Conservation (phyloP, 2,888 invertebrate genomes). For the Papilio gigon region DNA sequence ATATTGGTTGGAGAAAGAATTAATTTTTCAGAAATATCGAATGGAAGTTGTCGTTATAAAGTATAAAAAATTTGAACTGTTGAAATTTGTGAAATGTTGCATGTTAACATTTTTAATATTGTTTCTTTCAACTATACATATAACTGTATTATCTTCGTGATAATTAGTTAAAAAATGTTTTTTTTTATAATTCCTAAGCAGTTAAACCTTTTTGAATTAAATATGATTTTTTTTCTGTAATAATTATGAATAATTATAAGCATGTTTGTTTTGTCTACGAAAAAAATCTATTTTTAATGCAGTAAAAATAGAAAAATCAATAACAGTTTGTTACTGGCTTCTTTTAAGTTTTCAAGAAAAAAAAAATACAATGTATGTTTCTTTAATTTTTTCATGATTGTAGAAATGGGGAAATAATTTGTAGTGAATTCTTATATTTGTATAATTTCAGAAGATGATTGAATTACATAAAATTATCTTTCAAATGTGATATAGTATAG, state of each 20-base stretch:
- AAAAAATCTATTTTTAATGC: neutral
- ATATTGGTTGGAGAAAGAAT: too few species aligned
- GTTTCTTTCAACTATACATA: too few species aligned
- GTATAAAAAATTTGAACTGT: neutral
- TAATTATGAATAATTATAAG: neutral
- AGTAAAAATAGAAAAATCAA: neutral
- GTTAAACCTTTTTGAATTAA: neutral
- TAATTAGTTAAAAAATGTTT: neutral
- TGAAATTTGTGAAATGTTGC: neutral
- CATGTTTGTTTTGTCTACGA: neutral
- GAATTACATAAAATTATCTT: neutral
- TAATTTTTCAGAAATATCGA: too few species aligned
- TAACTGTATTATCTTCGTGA: too few species aligned
- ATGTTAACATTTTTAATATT: neutral
- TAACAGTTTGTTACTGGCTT: too few species aligned
- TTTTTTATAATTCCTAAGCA: neutral
- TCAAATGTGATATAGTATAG: constrained; percentile 11
- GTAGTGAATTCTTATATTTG: neutral
- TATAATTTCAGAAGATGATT: neutral
- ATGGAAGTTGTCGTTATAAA: too few species aligned
- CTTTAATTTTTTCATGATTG: neutral
- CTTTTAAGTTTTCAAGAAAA: too few species aligned
- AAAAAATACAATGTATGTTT: too few species aligned
- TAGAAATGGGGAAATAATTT: constrained; percentile 12
- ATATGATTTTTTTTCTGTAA: neutral